These are phyloP conservation scores for Pheosia tremula DNA, from an alignment of 2,888 invertebrate species.

Conservation along the genomic window DNA sequence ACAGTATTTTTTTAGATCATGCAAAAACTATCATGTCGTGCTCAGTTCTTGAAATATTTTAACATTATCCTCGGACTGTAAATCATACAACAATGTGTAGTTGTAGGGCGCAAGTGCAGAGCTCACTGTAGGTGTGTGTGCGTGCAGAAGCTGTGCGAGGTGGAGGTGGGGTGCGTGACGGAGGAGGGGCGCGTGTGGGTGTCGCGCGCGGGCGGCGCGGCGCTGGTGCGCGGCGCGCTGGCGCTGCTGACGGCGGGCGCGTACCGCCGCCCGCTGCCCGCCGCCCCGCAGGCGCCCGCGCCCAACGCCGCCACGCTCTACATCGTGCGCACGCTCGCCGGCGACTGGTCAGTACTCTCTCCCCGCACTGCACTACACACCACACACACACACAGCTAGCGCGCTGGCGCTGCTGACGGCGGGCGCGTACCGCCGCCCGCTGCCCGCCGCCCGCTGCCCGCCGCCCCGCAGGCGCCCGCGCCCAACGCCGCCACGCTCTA, in stretches of 20 bases:
- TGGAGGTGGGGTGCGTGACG: slow-evolving; percentile 78
- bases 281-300: slow-evolving; percentile 71
- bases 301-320: slow-evolving; percentile 63
- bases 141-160: slow-evolving; percentile 68
- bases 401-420: slow-evolving; percentile 72
- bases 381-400: not conserved
- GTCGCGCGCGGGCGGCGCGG: slow-evolving; percentile 73
- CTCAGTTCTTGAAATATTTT: no score
- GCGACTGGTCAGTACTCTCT: slow-evolving; percentile 67
- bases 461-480: slow-evolving; percentile 71
- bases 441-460: slow-evolving; percentile 74
- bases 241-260: slow-evolving; percentile 70
- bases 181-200: slow-evolving; percentile 79
- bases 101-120: no score
- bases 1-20: no score
- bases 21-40: no score
- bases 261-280: slow-evolving; percentile 75
- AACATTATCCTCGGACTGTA: no score
- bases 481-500: slow-evolving; percentile 63
- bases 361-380: not conserved
- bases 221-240: slow-evolving; percentile 64
- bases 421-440: slow-evolving; percentile 73
- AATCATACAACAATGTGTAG: no score
- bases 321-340: slow-evolving; percentile 78
- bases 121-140: not conserved